phyloP scores from a whole-genome alignment of 2,797 vertebrate genomes.

The Pipistrellus nathusii region DNA sequence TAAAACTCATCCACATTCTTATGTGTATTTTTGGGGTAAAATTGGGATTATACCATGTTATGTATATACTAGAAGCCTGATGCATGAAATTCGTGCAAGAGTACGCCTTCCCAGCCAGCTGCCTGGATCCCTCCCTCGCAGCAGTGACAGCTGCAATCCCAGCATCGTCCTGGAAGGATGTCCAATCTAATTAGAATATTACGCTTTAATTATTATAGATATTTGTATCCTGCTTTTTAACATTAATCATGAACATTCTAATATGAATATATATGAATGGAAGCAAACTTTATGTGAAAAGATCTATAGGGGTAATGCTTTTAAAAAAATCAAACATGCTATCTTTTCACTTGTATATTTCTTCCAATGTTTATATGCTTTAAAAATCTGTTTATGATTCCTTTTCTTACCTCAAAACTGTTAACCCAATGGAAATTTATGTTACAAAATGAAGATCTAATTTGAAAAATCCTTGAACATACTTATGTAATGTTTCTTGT shows the following conservation, averaged over 20 bases:
- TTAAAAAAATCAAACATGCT: background rate
- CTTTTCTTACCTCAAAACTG: background rate
- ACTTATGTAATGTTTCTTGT: background rate
- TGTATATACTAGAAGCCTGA: too few relatives aligned
- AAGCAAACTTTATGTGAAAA: slow-evolving; percentile 19
- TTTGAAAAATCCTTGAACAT: background rate
- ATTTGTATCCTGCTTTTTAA: background rate
- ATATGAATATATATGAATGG: background rate
- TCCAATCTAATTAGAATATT: too few relatives aligned
- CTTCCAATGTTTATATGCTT: background rate
- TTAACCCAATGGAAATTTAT: slow-evolving; percentile 27
- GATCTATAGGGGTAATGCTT: background rate
- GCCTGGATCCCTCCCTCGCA: too few relatives aligned
- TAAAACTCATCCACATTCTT: background rate
- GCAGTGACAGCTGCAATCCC: too few relatives aligned
- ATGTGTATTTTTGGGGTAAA: background rate
- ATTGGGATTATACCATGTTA: background rate
- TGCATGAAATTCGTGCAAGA: too few relatives aligned
- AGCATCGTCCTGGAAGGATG: too few relatives aligned
- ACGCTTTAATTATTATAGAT: background rate
- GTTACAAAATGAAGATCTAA: background rate
- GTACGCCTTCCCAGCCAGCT: too few relatives aligned
- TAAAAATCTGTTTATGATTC: background rate
- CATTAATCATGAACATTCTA: slow-evolving; percentile 9
- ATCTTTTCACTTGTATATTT: background rate